A percentile compares a stretch with the other conserved stretches of the same genome.
Evolutionary conservation across 2,888 invertebrate species (phyloP).

Genomic region (Pemphredon lugubris): DNA sequence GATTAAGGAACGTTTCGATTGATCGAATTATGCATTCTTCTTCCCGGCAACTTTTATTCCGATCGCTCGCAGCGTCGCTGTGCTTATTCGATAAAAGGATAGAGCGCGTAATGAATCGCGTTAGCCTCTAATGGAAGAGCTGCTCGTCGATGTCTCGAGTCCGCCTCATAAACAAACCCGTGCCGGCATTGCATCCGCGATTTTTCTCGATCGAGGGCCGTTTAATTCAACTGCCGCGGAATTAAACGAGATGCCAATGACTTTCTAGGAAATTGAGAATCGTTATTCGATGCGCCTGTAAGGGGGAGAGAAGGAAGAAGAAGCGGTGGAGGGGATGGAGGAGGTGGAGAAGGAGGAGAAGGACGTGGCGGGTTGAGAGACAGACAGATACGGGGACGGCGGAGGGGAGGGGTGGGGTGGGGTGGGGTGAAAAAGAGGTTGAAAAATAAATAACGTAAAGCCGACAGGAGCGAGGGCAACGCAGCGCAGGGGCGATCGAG

Average conservation of each 20-base stretch:
- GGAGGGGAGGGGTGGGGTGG: constrained; percentile 5
- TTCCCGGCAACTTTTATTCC: not conserved
- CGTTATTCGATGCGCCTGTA: constrained; percentile 10
- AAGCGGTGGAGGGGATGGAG: too few species aligned
- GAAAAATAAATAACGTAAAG: constrained; percentile 39
- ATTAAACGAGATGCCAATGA: constrained; percentile 55
- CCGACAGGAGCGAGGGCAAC: constrained; percentile 20
- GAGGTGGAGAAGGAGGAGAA: constrained; percentile 1
- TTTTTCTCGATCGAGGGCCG: constrained; percentile 19
- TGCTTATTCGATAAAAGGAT: not conserved
- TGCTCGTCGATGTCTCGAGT: not conserved
- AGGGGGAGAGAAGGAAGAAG: not conserved
- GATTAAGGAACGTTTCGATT: not conserved
- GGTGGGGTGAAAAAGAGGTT: not conserved
- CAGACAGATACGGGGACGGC: constrained; percentile 17
- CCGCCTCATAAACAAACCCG: not conserved
- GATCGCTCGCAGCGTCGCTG: not conserved
- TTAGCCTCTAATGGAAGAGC: not conserved
- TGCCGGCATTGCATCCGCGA: constrained; percentile 27
- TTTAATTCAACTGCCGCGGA: constrained; percentile 53
- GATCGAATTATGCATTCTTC: not conserved
- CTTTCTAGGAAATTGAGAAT: constrained; percentile 33
- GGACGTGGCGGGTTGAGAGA: not conserved
- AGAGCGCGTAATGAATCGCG: constrained; percentile 1
- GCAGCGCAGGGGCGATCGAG: constrained; percentile 4